Base-by-base conservation (phyloP, 2,888 invertebrate species). In the Crossocerus cetratus region DNA sequence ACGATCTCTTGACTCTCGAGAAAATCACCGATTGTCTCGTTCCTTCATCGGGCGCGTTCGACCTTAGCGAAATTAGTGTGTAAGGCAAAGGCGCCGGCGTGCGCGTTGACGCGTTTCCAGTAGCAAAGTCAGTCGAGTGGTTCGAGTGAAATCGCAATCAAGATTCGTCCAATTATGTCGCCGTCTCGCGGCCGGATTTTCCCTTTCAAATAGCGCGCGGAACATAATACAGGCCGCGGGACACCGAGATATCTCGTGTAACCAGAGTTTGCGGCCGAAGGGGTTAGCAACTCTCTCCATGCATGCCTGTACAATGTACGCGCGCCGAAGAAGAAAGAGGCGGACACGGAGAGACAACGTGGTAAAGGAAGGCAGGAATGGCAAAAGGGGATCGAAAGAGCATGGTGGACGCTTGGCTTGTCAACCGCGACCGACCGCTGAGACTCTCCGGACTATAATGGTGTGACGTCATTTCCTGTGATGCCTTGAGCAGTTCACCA, bases 381-480 rank as follows among this genome's bases (percentile, higher is more conserved):
- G 59, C 18, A 67, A 69, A 70, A 77, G 67, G 80, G 78, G 82
- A 82, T 69, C 75, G 78, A 78, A 66, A 75, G 81, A 66, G 77
- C 76, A 80, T 69, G 73, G 84, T 81, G 74, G 83, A 86, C 88
- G 89, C 89, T 85, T 89, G 89, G 86, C 82, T 84, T 88, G 85
- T 85, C 89, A 89, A 88, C 86, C 88, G 87, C 83, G 84, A 87
- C 86, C 82, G 83, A 81, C 82, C 80, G 76, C 82, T 77, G 80
- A 82, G 82, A 84, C 81, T 81, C 81, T 81, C 79, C 83, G 82
- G 83, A 85, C 84, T 83, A 84, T 86, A 86, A 85, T 84, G 80
- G 79, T 78, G 74, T 86, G 86, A 88, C 87, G 86, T 88, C 88
- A 88, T 73, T 87, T 88, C 88, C 88, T 86, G 74, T 79, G 16